Base-by-base conservation (phyloP, 1,140 invertebrate species). In the Coenobita brevimanus region DNA sequence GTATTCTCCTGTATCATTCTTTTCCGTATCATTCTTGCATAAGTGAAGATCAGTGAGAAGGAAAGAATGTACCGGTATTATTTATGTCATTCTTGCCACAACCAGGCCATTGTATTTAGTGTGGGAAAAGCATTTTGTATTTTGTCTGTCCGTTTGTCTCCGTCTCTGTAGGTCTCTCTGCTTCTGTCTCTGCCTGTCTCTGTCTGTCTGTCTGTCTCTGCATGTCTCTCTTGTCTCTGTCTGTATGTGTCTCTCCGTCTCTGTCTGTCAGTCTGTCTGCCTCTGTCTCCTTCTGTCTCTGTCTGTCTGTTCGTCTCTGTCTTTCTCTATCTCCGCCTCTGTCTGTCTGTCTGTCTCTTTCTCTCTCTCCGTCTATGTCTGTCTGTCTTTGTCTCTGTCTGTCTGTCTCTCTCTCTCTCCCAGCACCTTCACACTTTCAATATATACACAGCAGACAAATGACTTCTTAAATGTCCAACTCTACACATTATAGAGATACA, bases 381-480 rank as follows among this genome's bases (percentile, higher is more conserved):
- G 36, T 78, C 43, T 54, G 38, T 50, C 73, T 41, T 43, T 50
- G 36, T 78, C 67, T 71, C 67, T 71, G 33, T 71, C 67, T 71
- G 33, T 71, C 67, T 71, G 33, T 71, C 67, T 71, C 67, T 71
- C 67, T 71, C 67, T 71, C 67, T 71, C 10, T 71, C 67, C n/a
- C n/a, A 57, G 13, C 36, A 2, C 54, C n/a, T 36, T 24, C 27
- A 1, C 76, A 21, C 54, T 21, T 17, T 15, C 38, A 21, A 6
- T 1, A 50, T n/a, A 21, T 3, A 21, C 54, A 24, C 43, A 38
- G 33, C 21, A 2, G 6, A 62, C 17, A 62, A 81, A n/a, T 30
- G 10, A 38, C 60, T n/a, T n/a, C n/a, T n/a, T n/a, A n/a, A n/a
- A n/a, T n/a, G n/a, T n/a, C n/a, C n/a, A n/a, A n/a, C n/a, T n/a